Conservation (phyloP, 1,140 invertebrate species). For the Cherax destructor region DNA sequence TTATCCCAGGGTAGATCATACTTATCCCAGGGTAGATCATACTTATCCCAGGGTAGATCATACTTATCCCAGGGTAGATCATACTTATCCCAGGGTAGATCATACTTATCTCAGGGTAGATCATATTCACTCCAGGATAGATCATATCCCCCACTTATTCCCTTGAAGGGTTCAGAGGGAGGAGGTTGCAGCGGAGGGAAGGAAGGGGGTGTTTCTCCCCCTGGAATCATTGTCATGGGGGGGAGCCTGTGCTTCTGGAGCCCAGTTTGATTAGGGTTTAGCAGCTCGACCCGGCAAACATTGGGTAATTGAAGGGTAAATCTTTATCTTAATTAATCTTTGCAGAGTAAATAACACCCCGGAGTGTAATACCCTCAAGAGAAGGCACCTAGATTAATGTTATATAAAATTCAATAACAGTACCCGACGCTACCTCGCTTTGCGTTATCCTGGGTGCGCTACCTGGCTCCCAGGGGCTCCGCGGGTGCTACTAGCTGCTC, state of each 20-base stretch:
- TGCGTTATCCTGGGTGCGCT: not conserved
- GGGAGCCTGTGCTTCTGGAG: not conserved
- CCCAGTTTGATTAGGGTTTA: constrained; percentile 45
- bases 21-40: too few relatives aligned
- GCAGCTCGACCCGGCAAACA: constrained; percentile 50
- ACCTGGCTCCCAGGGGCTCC: too few relatives aligned
- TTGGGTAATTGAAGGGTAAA: constrained; percentile 60
- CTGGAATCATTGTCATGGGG: constrained; percentile 12
- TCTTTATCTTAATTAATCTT: constrained; percentile 68
- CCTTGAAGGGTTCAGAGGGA: too few relatives aligned
- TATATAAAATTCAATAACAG: constrained; percentile 60
- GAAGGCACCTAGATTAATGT: constrained; percentile 57
- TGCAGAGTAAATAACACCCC: constrained; percentile 58
- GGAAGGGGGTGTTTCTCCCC: not conserved
- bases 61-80: too few relatives aligned
- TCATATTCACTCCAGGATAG: not conserved
- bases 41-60: too few relatives aligned
- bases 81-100: too few relatives aligned
- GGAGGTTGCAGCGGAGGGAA: too few relatives aligned
- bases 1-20: too few relatives aligned
- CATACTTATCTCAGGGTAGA: too few relatives aligned
- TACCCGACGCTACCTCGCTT: constrained; percentile 22
- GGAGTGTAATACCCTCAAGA: constrained; percentile 59
- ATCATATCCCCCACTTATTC: too few relatives aligned
- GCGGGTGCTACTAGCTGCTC: not conserved